phyloP scores from a whole-genome alignment of 2,113 vertebrate genomes.

The Xiphias gladius region DNA sequence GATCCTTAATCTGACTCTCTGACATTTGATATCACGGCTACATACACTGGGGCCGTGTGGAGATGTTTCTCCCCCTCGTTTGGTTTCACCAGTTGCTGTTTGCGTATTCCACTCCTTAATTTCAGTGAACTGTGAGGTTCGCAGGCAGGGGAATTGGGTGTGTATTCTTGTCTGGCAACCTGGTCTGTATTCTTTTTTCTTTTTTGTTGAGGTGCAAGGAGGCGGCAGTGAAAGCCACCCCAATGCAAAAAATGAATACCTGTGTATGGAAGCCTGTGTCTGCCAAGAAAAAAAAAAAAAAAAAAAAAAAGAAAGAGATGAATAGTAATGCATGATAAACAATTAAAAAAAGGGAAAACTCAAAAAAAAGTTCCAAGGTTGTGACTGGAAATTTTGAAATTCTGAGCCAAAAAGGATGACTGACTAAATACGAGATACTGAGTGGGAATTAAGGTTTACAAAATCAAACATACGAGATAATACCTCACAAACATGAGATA shows the following conservation, averaged over 20 bases:
- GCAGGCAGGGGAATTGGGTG: slow-evolving; percentile 55
- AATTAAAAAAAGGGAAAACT: no score
- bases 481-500: no score
- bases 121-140: slow-evolving; percentile 6
- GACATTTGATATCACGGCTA: not conserved
- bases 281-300: not conserved
- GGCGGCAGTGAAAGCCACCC: not conserved
- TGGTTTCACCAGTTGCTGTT: not conserved
- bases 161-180: slow-evolving; percentile 73
- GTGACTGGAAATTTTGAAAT: no score
- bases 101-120: slow-evolving; percentile 21
- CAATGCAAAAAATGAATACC: not conserved
- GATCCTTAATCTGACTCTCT: not conserved
- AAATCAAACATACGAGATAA: no score
- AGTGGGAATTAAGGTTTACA: no score
- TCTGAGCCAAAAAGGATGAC: no score
- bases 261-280: not conserved
- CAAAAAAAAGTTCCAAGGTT: no score
- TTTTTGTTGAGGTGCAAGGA: slow-evolving; percentile 17
- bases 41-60: not conserved
- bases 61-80: not conserved
- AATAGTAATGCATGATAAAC: no score
- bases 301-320: no score
- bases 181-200: slow-evolving; percentile 22
- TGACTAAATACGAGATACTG: no score